phyloP scores from a whole-genome alignment of 2,797 vertebrate species.

The Oophaga sylvatica region DNA sequence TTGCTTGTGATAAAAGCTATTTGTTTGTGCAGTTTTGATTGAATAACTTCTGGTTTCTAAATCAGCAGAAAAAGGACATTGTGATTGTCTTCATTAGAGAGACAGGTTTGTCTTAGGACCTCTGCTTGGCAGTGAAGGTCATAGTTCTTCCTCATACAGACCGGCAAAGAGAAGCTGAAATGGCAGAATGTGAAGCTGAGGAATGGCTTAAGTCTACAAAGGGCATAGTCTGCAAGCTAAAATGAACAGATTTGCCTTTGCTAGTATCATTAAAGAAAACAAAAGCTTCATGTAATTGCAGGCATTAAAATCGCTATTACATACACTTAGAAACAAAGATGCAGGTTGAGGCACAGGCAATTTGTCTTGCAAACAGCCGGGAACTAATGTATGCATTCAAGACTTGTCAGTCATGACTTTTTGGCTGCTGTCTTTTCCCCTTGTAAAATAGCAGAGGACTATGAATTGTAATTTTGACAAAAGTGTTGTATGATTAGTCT shows the following conservation, averaged over 20 bases:
- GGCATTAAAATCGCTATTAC: conserved; percentile 81
- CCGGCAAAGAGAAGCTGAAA: conserved; percentile 84
- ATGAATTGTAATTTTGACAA: background rate
- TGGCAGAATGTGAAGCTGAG: conserved; percentile 84
- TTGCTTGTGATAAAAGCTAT: conserved; percentile 76
- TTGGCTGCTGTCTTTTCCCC: conserved; percentile 53
- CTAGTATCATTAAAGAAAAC: conserved; percentile 75
- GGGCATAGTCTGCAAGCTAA: conserved; percentile 75
- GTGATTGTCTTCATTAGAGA: conserved; percentile 87
- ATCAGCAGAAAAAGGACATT: conserved; percentile 74
- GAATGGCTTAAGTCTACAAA: conserved; percentile 78
- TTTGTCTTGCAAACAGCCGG: conserved; percentile 77
- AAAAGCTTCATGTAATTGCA: conserved; percentile 77
- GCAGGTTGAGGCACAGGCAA: conserved; percentile 70
- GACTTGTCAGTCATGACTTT: conserved; percentile 62
- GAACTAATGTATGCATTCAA: conserved; percentile 67
- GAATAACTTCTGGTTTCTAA: conserved; percentile 78
- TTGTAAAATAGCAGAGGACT: background rate
- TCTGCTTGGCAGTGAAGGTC: conserved; percentile 77
- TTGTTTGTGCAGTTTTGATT: conserved; percentile 69
- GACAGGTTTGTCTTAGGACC: conserved; percentile 76
- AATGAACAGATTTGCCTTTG: conserved; percentile 69
- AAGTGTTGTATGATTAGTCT: background rate
- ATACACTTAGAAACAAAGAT: conserved; percentile 76
- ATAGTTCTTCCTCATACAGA: conserved; percentile 75